Conservation (phyloP, 2,797 vertebrate species). For the Sebastes elongatus region DNA sequence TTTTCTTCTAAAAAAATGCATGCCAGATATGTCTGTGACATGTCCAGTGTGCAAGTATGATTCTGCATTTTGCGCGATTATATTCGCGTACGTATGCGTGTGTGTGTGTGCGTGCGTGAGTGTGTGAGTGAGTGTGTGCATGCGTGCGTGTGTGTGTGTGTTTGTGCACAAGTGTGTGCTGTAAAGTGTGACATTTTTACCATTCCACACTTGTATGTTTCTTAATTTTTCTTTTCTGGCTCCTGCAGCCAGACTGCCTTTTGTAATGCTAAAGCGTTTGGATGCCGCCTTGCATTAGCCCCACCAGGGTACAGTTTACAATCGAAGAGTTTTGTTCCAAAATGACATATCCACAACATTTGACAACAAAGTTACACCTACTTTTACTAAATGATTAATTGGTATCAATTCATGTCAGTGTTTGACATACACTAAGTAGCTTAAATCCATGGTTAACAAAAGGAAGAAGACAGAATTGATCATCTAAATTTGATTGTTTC, state of each 20-base stretch:
- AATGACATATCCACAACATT: conserved; percentile 57
- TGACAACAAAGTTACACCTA: conserved; percentile 9
- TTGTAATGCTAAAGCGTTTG: conserved; percentile 72
- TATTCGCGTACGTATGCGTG: conserved; percentile 52
- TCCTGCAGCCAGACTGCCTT: conserved; percentile 82
- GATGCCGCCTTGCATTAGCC: conserved; percentile 74
- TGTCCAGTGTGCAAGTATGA: conserved; percentile 78
- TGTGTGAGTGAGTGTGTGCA: conserved; percentile 19
- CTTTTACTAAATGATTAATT: conserved; percentile 9
- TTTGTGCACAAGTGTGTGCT: conserved; percentile 37
- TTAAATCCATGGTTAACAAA: conserved; percentile 2
- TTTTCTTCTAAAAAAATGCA: conserved; percentile 79
- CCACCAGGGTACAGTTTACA: conserved; percentile 75
- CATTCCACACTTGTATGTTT: conserved; percentile 73
- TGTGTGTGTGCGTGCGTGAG: conserved; percentile 35
- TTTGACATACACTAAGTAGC: background rate
- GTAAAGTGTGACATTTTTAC: conserved; percentile 72
- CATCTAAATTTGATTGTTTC: background rate
- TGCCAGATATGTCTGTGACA: conserved; percentile 86
- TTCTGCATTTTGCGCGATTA: conserved; percentile 70
- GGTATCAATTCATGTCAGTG: background rate
- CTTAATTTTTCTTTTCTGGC: conserved; percentile 67
- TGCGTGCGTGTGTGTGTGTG: background rate
- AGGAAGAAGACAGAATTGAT: background rate
- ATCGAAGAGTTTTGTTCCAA: conserved; percentile 67